These are phyloP conservation scores for Sternotherus odoratus DNA, from an alignment of 2,797 vertebrate genomes.

Conservation along the genomic window DNA sequence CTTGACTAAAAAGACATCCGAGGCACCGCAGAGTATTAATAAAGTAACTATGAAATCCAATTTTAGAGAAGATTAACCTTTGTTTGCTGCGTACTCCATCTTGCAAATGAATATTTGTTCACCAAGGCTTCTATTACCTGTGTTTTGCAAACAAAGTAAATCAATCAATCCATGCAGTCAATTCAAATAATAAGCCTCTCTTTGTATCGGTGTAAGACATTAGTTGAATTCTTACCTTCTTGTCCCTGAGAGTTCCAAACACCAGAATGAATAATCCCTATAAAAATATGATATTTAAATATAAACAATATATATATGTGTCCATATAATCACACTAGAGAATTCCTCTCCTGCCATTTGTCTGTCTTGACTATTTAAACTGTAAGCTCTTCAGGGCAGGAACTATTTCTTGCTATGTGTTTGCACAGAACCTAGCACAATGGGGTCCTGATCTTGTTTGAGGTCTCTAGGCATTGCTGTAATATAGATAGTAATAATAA, in stretches of 20 bases:
- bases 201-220: slow-evolving; percentile 6
- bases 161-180: slow-evolving; percentile 29
- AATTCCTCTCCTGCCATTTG: background rate
- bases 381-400: background rate
- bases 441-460: background rate
- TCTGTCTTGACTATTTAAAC: background rate
- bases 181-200: background rate
- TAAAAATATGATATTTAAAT: slow-evolving; percentile 59
- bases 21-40: background rate
- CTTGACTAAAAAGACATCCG: background rate
- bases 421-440: background rate
- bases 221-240: slow-evolving; percentile 80
- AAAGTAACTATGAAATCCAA: background rate
- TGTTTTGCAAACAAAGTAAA: slow-evolving; percentile 40
- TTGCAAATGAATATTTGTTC: slow-evolving; percentile 74
- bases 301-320: background rate
- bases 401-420: background rate
- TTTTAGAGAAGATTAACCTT: slow-evolving; percentile 79
- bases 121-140: slow-evolving; percentile 87
- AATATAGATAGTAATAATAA: background rate
- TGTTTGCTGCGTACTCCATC: slow-evolving; percentile 82
- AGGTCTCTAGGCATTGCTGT: background rate
- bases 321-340: background rate
- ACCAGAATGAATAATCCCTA: slow-evolving; percentile 87
- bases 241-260: slow-evolving; percentile 85